Evolutionary conservation across 2,113 vertebrate species (phyloP).

Genomic region (Cygnus buccinator): DNA sequence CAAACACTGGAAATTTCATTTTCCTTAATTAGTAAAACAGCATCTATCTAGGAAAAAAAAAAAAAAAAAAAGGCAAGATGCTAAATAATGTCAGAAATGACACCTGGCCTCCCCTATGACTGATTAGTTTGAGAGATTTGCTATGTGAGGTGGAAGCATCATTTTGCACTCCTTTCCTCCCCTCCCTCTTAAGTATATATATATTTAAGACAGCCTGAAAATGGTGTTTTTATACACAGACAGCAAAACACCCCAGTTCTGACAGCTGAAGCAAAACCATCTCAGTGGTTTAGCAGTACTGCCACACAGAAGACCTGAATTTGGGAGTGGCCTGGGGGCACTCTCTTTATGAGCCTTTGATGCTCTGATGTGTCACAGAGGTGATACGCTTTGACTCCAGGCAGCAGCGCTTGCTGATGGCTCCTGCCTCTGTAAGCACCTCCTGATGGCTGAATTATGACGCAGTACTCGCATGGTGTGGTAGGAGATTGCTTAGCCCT

Average conservation of each 20-base stretch:
- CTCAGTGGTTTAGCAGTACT: constrained; percentile 25
- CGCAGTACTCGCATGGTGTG: not conserved
- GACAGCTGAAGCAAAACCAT: constrained; percentile 63
- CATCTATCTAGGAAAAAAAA: constrained; percentile 43
- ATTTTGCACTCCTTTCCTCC: constrained; percentile 12
- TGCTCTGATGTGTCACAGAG: constrained; percentile 62
- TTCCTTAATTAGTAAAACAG: constrained; percentile 78
- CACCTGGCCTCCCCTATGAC: constrained; percentile 74
- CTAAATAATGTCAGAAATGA: constrained; percentile 81
- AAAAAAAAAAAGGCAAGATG: constrained; percentile 42
- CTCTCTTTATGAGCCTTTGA: constrained; percentile 63
- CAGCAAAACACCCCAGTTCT: constrained; percentile 50
- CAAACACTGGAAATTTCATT: constrained; percentile 62
- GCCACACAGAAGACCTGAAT: constrained; percentile 44
- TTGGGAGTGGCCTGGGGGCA: constrained; percentile 68
- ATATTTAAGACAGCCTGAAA: constrained; percentile 36
- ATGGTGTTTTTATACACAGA: constrained; percentile 61
- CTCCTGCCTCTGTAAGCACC: constrained; percentile 29
- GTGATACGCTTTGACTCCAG: constrained; percentile 51
- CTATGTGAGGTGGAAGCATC: constrained; percentile 58
- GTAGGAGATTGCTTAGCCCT: not conserved
- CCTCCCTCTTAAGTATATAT: not conserved
- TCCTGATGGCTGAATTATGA: constrained; percentile 62
- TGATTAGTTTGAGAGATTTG: constrained; percentile 76
- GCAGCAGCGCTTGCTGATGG: constrained; percentile 1